These are phyloP conservation scores for Phorcus lineatus DNA, from an alignment of 2,888 invertebrate species.

Conservation along the genomic window DNA sequence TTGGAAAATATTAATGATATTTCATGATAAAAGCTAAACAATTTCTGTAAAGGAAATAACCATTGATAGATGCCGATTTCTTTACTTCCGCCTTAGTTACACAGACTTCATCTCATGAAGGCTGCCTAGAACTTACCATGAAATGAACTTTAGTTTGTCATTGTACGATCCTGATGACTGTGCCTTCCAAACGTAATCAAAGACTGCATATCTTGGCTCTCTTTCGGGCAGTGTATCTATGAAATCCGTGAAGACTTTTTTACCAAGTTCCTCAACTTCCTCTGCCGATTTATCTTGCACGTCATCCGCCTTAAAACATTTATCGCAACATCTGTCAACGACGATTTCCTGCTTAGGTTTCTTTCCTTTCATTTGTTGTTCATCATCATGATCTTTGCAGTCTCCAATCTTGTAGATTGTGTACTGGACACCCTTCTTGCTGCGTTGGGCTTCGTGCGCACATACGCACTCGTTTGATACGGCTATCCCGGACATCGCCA, in stretches of 20 bases:
- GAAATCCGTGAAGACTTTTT: neutral
- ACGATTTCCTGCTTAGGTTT: neutral
- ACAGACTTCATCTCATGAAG: too few relatives aligned
- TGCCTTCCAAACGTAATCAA: neutral
- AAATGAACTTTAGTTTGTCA: conserved; percentile 11
- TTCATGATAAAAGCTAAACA: too few relatives aligned
- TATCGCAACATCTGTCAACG: neutral
- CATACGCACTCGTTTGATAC: neutral
- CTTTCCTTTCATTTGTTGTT: too few relatives aligned
- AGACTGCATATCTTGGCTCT: conserved; percentile 19
- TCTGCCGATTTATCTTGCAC: neutral
- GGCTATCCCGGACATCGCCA: conserved; percentile 9
- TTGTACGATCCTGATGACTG: neutral
- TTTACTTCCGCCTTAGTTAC: too few relatives aligned
- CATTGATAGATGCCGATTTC: too few relatives aligned
- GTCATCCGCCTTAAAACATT: neutral
- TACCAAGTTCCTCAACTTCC: neutral
- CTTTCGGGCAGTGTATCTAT: neutral
- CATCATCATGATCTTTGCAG: too few relatives aligned
- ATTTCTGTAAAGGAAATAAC: too few relatives aligned
- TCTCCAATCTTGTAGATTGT: neutral
- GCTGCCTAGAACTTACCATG: neutral
- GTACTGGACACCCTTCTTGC: neutral
- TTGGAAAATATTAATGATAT: too few relatives aligned
- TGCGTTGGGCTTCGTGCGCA: neutral